phyloP scores from a whole-genome alignment of 2,888 invertebrate genomes.

The Dasypolia templi region DNA sequence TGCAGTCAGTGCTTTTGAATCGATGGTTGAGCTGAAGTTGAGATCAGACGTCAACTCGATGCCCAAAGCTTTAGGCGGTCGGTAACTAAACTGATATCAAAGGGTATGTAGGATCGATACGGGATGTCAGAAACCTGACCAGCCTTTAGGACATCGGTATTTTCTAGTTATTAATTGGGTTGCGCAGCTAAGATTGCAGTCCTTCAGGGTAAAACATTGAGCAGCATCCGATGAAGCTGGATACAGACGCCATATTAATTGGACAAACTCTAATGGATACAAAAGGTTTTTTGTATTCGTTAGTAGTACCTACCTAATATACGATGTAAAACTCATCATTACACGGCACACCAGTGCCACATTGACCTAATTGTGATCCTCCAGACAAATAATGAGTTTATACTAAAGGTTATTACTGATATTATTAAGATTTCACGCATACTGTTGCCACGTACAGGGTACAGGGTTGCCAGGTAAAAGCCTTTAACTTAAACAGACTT shows the following conservation, averaged over 20 bases:
- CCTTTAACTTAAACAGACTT: not conserved
- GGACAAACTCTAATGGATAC: not conserved
- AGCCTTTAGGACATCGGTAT: not conserved
- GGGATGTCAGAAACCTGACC: not conserved
- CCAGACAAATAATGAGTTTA: conserved; percentile 29
- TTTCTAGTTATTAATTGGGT: not conserved
- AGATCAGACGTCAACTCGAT: too few relatives aligned
- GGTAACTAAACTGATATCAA: too few relatives aligned
- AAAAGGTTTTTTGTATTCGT: not conserved
- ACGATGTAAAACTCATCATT: not conserved
- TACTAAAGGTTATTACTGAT: conserved; percentile 21
- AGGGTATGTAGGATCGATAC: too few relatives aligned
- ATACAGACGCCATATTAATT: not conserved
- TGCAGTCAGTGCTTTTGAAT: too few relatives aligned
- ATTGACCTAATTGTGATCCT: conserved; percentile 17
- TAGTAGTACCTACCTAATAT: not conserved
- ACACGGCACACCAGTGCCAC: not conserved
- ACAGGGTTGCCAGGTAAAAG: conserved; percentile 13
- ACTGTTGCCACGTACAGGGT: conserved; percentile 9
- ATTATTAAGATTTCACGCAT: conserved; percentile 7
- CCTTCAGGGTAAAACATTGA: not conserved
- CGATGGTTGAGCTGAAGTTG: too few relatives aligned
- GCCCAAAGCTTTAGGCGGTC: too few relatives aligned
- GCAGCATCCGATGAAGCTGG: too few relatives aligned
- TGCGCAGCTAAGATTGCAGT: too few relatives aligned